These are phyloP conservation scores for Chelonia mydas DNA, from an alignment of 2,797 vertebrate species.

Conservation along the genomic window DNA sequence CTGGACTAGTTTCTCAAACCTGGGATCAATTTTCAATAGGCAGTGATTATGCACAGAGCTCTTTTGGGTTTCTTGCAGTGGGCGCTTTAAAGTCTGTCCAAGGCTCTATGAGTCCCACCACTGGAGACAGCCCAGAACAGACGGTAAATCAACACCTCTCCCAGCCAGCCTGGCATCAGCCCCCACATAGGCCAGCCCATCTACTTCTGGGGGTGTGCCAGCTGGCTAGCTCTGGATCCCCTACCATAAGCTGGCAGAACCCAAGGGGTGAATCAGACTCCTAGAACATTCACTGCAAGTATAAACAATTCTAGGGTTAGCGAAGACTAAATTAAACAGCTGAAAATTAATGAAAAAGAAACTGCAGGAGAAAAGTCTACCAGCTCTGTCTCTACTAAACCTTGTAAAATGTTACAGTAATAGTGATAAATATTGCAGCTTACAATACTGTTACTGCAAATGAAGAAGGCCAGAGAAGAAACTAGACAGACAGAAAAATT, in stretches of 20 bases:
- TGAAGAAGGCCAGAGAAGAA: slow-evolving; percentile 2
- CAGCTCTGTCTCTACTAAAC: slow-evolving; percentile 8
- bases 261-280: slow-evolving; percentile 44
- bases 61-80: background rate
- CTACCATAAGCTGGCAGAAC: slow-evolving; percentile 57
- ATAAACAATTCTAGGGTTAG: slow-evolving; percentile 63
- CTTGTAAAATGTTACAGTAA: background rate
- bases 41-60: background rate
- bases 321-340: background rate
- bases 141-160: background rate
- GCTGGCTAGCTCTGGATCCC: background rate
- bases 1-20: background rate
- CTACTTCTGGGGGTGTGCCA: slow-evolving; percentile 59
- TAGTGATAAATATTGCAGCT: background rate
- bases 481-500: background rate
- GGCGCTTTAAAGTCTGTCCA: slow-evolving; percentile 19
- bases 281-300: slow-evolving; percentile 49
- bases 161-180: slow-evolving; percentile 46
- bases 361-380: slow-evolving; percentile 46
- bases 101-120: background rate
- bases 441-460: background rate
- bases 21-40: background rate
- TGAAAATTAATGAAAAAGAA: slow-evolving; percentile 53
- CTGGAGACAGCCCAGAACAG: slow-evolving; percentile 40
- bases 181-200: slow-evolving; percentile 48